Percentiles rank a stretch among this genome's conserved stretches.
Evolutionary conservation across 1,140 invertebrate species (phyloP).

Genomic region (Drosophila nasuta): DNA sequence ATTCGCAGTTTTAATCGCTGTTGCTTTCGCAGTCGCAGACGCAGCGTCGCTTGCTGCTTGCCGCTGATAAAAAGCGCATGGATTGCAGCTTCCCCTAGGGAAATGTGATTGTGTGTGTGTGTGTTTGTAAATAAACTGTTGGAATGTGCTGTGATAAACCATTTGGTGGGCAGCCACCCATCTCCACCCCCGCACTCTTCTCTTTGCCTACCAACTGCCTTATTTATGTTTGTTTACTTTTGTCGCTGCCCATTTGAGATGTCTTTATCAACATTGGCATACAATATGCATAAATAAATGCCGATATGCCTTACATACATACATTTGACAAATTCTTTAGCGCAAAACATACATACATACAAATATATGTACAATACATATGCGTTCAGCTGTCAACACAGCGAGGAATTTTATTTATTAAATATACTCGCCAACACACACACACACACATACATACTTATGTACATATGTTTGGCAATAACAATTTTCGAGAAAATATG

Average conservation of each 20-base stretch:
- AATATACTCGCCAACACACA: slow-evolving; percentile 19
- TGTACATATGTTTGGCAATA: slow-evolving; percentile 13
- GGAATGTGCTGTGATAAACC: slow-evolving; percentile 40
- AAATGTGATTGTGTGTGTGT: neutral
- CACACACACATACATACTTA: slow-evolving; percentile 28
- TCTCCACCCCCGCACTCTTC: neutral
- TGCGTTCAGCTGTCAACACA: slow-evolving; percentile 58
- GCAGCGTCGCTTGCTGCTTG: neutral
- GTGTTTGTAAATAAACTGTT: slow-evolving; percentile 3
- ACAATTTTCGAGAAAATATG: slow-evolving; percentile 27
- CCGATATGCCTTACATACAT: neutral
- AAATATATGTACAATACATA: slow-evolving; percentile 25
- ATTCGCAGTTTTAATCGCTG: slow-evolving; percentile 4
- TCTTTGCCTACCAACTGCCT: neutral
- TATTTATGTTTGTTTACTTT: slow-evolving; percentile 52
- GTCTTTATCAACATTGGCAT: slow-evolving; percentile 42
- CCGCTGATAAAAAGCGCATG: slow-evolving; percentile 25
- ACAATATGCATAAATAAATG: neutral
- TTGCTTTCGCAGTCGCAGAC: neutral
- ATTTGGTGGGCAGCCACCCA: slow-evolving; percentile 8
- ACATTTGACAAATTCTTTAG: slow-evolving; percentile 7
- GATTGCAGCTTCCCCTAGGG: slow-evolving; percentile 14
- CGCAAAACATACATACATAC: neutral
- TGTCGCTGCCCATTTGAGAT: slow-evolving; percentile 31
- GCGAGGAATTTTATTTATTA: slow-evolving; percentile 60